Evolutionary conservation across 2,888 invertebrate genomes (phyloP), one percentile per base, ranked within the genome.

Genomic region (Cinara cedri): DNA sequence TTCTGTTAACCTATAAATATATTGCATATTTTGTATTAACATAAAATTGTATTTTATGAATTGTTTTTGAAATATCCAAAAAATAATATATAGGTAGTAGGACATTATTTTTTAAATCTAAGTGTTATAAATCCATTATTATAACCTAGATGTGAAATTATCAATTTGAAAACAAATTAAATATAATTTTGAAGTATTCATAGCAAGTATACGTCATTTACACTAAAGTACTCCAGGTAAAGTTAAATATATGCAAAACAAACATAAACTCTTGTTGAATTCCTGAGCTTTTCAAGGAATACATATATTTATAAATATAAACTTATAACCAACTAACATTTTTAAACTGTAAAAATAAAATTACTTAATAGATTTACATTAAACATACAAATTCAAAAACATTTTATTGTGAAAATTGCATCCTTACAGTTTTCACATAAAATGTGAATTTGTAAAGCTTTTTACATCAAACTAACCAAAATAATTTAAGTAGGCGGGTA

Each of bases 401-500:
- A 78, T 68, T 76, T 78, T 60, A 57, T 34, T 78, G 49, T 78
- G 78, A 19, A 68, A 78, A 78, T 49, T 78, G 78, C 49, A 70
- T 78, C 78, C 78, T 78, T 78, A 78, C 78, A 78, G 42, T 78
- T 70, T 78, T 24, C 60, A 60, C 46, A 70, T 76, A 70, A 60
- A 51, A 51, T 78, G 78, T 78, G 57, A 42, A 68, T 78, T 78
- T 70, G 46, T 78, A 68, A 34, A 68, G 78, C 78, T 78, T 34
- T 6, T 34, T 78, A 51, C 21, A 68, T 60, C 14, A 42, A 78
- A 78, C 68, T 78, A 78, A 78, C 60, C 34, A 78, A 70, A 54
- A 60, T 60, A 68, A 60, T 51, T 55, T 60, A 42, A 68, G 21
- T 78, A 78, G 46, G 70, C 34, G 49, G 68, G 49, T 60, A 68